Evolutionary conservation across 2,797 vertebrate species (phyloP), one percentile per base, ranked within the genome.

Genomic region (Luscinia luscinia): DNA sequence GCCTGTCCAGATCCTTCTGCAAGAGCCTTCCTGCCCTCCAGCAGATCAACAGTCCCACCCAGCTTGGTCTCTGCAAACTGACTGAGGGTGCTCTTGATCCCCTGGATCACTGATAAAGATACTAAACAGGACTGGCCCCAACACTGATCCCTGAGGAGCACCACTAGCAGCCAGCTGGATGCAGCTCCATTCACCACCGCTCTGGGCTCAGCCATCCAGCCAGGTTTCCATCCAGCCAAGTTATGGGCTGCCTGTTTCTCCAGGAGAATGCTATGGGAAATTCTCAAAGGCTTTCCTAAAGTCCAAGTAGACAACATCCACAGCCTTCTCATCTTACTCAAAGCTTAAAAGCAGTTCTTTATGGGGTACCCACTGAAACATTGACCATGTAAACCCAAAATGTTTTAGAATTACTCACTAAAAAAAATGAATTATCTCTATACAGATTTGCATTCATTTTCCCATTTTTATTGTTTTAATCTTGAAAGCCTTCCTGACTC

Each of bases 41-140:
- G 38, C 21, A 40, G 21, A 32, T 34, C 15, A 55, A 2, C 15
- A 17, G 3, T 36, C 41, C 7, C 0, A 0, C 40, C 41, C 32
- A 16, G 3, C 13, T 23, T 59, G 52, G 26, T 24, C 6, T 57
- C 38, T 58, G 38, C 38, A 46, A 11, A 19, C 15, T 68, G 24
- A 2, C 32, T 57, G 64, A 76, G 38, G 24, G 9, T 40, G n/a
- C 38, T 55, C 8, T 58, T 70, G 64, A 48, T 59, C 30, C 9
- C 6, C 9, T 21, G 27, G 30, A 28, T 67, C 40, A 28, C 5
- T 26, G 13, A 13, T 48, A 45, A 45, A 45, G 22, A 36, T 36
- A 23, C 0, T 66, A 36, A 61, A 48, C 5, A 40, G 26, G 38
- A 66, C 22, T 66, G 74, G 23, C 41, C 49, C 36, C 32, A 27